These are phyloP conservation scores for Silurus glanis DNA, from an alignment of 2,113 vertebrate genomes.

Conservation along the genomic window DNA sequence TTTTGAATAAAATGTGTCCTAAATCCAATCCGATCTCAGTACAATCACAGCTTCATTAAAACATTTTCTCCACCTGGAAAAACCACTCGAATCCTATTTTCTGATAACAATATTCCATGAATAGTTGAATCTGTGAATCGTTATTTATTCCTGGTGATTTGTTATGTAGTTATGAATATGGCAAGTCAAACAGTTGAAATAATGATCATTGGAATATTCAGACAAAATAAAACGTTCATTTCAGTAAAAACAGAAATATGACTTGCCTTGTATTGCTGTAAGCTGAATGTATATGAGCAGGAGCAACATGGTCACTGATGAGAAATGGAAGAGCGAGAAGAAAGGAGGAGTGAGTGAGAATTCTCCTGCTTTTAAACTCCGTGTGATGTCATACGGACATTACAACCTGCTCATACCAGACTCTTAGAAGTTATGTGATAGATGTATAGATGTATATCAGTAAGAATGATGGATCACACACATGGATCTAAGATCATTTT, in stretches of 20 bases:
- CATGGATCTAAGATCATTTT: no score
- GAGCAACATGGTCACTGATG: constrained; percentile 42
- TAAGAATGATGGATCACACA: no score
- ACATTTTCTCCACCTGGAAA: background rate
- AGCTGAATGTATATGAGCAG: constrained; percentile 27
- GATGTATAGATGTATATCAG: background rate
- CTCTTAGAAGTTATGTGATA: background rate
- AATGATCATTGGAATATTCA: background rate
- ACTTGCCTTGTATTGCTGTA: constrained; percentile 44
- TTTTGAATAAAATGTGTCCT: background rate
- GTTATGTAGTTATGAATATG: no score
- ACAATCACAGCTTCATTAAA: background rate
- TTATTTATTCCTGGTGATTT: background rate
- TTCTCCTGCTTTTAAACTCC: constrained; percentile 36
- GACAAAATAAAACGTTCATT: background rate
- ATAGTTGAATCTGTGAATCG: background rate
- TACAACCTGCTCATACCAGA: background rate
- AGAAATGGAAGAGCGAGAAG: background rate
- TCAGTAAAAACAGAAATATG: background rate
- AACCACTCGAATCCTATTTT: background rate
- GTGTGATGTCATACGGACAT: constrained; percentile 35
- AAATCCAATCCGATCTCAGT: background rate
- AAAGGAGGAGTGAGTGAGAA: background rate
- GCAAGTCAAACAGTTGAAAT: background rate
- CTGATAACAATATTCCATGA: background rate